Base-by-base conservation (phyloP, 1,140 invertebrate species). In the Papilio polytes region DNA sequence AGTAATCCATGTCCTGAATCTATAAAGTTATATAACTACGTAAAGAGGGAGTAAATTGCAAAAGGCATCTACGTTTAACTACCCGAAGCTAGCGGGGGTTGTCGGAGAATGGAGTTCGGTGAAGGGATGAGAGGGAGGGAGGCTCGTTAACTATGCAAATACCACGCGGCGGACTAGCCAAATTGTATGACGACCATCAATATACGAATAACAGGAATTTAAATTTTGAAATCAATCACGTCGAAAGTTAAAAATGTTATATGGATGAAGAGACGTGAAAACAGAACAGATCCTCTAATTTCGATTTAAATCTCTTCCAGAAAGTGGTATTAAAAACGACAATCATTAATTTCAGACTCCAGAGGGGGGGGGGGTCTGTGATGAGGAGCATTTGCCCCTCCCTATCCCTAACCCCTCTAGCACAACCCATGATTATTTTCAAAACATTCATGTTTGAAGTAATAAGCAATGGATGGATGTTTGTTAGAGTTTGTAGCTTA, bases 61-160 rank as follows among this genome's bases (percentile, higher is more conserved):
- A 78, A 78, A 78, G 66, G 77, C 77, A 78, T n/a, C 77, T 78
- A 78, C 36, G 56, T 78, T 82, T 78, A 80, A 66, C 80, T 66
- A 78, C 79, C 80, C 78, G 26, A 79, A 76, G 59, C 81, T 44
- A 79, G 83, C 36, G 73, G 74, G 82, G 63, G 78, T 73, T 46
- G 82, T 46, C 41, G 48, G 74, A 31, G 78, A 70, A 56, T 12
- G 70, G 66, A 81, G 44, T 74, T 80, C 53, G 66, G 31, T 74
- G 59, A 56, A 53, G 72, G n/a, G 18, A 18, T 56, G n/a, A 20
- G 53, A 22, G 20, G 8, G 44, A 18, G 80, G 83, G 82, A 78
- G 66, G 80, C 88, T 89, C 89, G 89, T 90, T 90, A 90, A 84
- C 83, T 90, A 90, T 90, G 89, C 89, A 90, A 90, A 90, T 90